Conservation (phyloP, 2,888 invertebrate species). For the Chromoteleia sp. region DNA sequence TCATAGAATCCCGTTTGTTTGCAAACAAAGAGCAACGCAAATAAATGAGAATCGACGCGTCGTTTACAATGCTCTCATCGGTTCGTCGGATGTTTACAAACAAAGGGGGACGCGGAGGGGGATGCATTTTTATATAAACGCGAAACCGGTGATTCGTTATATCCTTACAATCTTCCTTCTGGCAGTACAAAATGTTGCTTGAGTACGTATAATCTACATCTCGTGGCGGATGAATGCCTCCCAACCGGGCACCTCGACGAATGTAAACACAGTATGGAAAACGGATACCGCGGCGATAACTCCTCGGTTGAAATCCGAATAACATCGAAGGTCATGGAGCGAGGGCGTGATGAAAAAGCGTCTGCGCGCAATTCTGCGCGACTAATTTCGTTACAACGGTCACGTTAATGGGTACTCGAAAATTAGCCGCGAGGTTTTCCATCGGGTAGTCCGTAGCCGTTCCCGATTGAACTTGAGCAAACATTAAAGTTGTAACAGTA, state of each 20-base stretch:
- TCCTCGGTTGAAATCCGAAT: constrained; percentile 33
- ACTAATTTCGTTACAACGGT: constrained; percentile 10
- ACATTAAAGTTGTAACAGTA: constrained; percentile 22
- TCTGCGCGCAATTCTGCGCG: not conserved
- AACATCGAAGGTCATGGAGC: constrained; percentile 40
- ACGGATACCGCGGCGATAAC: constrained; percentile 50
- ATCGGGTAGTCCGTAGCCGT: not conserved
- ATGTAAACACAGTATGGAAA: constrained; percentile 58
- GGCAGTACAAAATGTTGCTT: constrained; percentile 50
- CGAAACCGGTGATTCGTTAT: constrained; percentile 38
- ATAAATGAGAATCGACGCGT: constrained; percentile 5
- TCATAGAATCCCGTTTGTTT: too few species aligned
- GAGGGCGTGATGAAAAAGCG: constrained; percentile 41
- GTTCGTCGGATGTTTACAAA: constrained; percentile 41
- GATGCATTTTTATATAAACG: constrained; percentile 9
- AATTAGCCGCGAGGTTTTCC: constrained; percentile 9
- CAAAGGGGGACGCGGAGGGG: constrained; percentile 10
- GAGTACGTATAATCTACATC: constrained; percentile 62
- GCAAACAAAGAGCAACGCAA: not conserved
- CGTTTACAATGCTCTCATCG: constrained; percentile 5
- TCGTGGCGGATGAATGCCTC: constrained; percentile 59
- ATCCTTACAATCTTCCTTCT: constrained; percentile 43
- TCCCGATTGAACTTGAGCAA: constrained; percentile 5
- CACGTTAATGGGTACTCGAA: constrained; percentile 35
- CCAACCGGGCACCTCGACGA: constrained; percentile 28